Evolutionary conservation across 2,888 invertebrate genomes (phyloP), one percentile per base, ranked within the genome.

Genomic region (Trisateles emortualis): DNA sequence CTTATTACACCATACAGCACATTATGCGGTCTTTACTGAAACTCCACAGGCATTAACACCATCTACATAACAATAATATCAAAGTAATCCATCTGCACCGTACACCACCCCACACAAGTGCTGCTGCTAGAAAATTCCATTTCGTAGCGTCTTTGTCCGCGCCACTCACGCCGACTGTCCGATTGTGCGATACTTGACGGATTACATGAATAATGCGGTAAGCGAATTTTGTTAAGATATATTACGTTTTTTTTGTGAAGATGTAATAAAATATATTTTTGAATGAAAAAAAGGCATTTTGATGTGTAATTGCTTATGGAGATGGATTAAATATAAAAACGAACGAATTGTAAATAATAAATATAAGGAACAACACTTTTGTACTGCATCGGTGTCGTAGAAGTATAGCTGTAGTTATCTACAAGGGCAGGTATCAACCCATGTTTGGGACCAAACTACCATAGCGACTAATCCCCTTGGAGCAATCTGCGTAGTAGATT

Each of bases 111-210:
- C 52, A 42, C 59, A 70, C 59, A 70, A 68, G 66, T 68, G 68
- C 43, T 62, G 58, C 72, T 68, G 74, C 79, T 79, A 74, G 74
- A 80, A 79, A 80, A 80, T 78, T 80, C 80, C 78, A 80, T 80
- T 79, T 80, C 74, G 74, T 52, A 64, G 55, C 69, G 62, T 71
- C 78, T 80, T 78, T 80, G 80, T 79, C 69, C 68, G 68, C 53
- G 48, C 64, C 65, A 70, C 70, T 72, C 66, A 59, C 60, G 50
- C 64, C 72, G 58, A 67, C 74, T 75, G 78, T 74, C 79, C 76
- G 73, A 78, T 79, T 78, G 72, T 72, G 45, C 68, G 74, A 71
- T 74, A 72, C 63, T 52, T 57, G 54, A 60, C 60, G 64, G 50
- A 67, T 67, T 63, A 68, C 65, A 69, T 67, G 68, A 72, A 79